Conservation (phyloP, 2,888 invertebrate genomes). For the Taphrorychus bicolor region DNA sequence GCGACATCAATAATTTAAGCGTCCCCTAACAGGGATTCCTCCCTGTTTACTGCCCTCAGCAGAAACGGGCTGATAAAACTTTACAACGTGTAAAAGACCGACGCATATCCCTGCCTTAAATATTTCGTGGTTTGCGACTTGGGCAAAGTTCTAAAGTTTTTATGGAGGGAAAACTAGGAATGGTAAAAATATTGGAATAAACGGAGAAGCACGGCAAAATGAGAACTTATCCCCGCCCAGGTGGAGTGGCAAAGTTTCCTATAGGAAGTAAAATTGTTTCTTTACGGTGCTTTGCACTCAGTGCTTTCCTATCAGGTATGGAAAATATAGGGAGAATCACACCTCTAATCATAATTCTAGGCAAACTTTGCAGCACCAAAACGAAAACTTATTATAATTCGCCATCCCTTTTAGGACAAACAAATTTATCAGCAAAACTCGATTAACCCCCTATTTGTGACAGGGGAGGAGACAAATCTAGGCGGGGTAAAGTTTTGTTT, state of each 20-base stretch:
- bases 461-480: neutral
- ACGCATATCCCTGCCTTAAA: neutral
- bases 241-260: neutral
- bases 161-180: neutral
- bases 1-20: slow-evolving; percentile 34
- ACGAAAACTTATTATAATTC: neutral
- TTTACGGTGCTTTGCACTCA: neutral
- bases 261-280: neutral
- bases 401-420: neutral
- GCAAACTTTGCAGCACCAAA: neutral
- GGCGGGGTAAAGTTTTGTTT: neutral
- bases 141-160: neutral
- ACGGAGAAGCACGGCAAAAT: neutral
- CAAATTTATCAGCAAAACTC: neutral
- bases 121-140: neutral
- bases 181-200: neutral
- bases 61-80: neutral
- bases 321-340: neutral
- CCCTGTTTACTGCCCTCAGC: slow-evolving; percentile 15
- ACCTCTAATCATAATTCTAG: neutral
- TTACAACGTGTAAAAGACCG: neutral
- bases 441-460: neutral
- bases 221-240: neutral
- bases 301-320: neutral
- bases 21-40: slow-evolving; percentile 18